phyloP scores from a whole-genome alignment of 2,113 vertebrate genomes.

The Aspidoscelis tigris region DNA sequence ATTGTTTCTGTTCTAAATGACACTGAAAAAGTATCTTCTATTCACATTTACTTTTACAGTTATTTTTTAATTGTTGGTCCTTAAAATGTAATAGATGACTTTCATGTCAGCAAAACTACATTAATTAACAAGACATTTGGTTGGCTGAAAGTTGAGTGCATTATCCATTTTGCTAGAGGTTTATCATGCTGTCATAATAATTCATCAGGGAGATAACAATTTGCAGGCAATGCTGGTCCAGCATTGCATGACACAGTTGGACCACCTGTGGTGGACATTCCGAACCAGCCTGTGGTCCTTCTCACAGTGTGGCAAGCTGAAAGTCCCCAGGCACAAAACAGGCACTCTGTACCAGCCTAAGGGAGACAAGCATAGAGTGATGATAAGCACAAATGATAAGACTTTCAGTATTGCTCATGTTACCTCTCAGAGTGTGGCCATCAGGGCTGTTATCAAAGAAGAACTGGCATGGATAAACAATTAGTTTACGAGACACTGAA shows the following conservation, averaged over 20 bases:
- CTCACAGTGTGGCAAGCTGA: conserved; percentile 50
- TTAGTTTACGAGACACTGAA: conserved; percentile 67
- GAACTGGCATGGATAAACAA: conserved; percentile 42
- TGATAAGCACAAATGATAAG: conserved; percentile 43
- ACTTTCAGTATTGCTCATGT: conserved; percentile 36
- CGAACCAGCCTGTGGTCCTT: conserved; percentile 45
- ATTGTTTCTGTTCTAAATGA: not conserved
- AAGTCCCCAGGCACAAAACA: conserved; percentile 46
- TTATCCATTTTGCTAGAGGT: conserved; percentile 56
- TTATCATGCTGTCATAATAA: conserved; percentile 57
- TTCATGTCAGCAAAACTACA: conserved; percentile 59
- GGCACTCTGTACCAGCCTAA: conserved; percentile 49
- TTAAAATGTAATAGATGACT: conserved; percentile 54
- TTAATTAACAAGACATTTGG: conserved; percentile 55
- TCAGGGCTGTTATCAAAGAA: conserved; percentile 50
- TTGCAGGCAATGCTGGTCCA: conserved; percentile 38
- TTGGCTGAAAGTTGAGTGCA: conserved; percentile 47
- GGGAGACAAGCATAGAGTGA: conserved; percentile 40
- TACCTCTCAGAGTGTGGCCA: conserved; percentile 50
- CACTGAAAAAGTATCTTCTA: not conserved
- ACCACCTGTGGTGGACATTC: conserved; percentile 44
- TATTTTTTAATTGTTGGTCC: conserved; percentile 47
- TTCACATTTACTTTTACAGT: not conserved
- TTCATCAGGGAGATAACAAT: conserved; percentile 46
- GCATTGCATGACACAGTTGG: conserved; percentile 46